Conservation (phyloP, 1,140 invertebrate genomes). For the Nymphalis io region DNA sequence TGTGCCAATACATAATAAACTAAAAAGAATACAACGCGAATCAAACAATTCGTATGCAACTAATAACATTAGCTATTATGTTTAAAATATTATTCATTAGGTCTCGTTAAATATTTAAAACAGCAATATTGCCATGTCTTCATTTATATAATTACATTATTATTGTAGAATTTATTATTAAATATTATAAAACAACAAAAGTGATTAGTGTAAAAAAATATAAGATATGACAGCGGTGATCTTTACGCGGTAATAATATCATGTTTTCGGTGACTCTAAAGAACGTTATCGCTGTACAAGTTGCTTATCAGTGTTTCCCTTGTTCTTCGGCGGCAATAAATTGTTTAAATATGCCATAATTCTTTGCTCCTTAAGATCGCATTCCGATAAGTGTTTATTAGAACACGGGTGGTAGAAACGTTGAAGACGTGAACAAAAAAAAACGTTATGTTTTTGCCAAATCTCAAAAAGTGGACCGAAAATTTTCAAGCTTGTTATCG, state of each 20-base stretch:
- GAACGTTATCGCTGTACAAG: conserved; percentile 64
- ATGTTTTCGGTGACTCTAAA: conserved; percentile 61
- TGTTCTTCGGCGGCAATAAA: conserved; percentile 74
- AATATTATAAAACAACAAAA: conserved; percentile 7
- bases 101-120: conserved; percentile 77
- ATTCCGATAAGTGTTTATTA: conserved; percentile 72
- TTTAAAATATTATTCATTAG: conserved; percentile 73
- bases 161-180: background rate
- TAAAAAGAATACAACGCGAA: conserved; percentile 46
- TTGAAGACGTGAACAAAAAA: conserved; percentile 58
- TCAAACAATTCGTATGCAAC: conserved; percentile 72
- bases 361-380: conserved; percentile 72
- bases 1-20: conserved; percentile 14
- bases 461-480: conserved; percentile 52
- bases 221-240: conserved; percentile 5
- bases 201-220: conserved; percentile 23
- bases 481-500: conserved; percentile 62
- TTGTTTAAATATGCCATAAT: conserved; percentile 78
- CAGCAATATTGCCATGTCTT: conserved; percentile 41
- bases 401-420: conserved; percentile 70
- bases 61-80: conserved; percentile 64
- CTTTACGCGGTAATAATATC: conserved; percentile 3
- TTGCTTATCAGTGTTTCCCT: conserved; percentile 67
- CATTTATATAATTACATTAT: conserved; percentile 22
- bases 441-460: conserved; percentile 49